phyloP scores from a whole-genome alignment of 2,797 vertebrate genomes.

The Rhinogobio ventralis region DNA sequence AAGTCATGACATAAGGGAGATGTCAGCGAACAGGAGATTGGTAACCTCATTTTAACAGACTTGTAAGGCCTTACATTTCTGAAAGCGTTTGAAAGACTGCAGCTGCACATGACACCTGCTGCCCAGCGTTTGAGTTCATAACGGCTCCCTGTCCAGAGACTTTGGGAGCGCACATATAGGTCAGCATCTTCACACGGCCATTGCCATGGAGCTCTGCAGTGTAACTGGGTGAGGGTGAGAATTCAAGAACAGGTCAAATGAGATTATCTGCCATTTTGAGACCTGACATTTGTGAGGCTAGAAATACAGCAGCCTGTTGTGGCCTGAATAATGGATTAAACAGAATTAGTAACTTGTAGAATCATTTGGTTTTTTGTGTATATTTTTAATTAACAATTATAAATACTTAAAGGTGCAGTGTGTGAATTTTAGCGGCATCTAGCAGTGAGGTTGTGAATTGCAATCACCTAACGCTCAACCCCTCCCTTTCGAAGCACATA shows the following conservation, averaged over 20 bases:
- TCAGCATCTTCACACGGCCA: slow-evolving; percentile 41
- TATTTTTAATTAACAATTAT: background rate
- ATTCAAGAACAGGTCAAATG: slow-evolving; percentile 49
- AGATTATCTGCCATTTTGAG: slow-evolving; percentile 31
- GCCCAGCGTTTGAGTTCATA: slow-evolving; percentile 7
- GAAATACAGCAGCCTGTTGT: slow-evolving; percentile 14
- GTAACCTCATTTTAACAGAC: background rate
- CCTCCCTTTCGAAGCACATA: too few relatives aligned
- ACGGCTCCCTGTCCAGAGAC: background rate
- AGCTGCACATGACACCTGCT: background rate
- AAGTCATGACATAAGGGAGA: background rate
- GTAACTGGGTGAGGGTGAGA: slow-evolving; percentile 4
- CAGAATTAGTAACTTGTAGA: background rate
- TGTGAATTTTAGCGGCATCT: too few relatives aligned
- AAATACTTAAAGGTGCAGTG: too few relatives aligned
- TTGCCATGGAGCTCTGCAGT: slow-evolving; percentile 40
- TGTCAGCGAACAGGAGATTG: too few relatives aligned
- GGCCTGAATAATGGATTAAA: slow-evolving; percentile 16
- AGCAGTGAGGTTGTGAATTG: too few relatives aligned
- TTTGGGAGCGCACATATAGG: slow-evolving; percentile 28
- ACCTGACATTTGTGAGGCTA: slow-evolving; percentile 16
- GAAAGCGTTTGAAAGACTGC: background rate
- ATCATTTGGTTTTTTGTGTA: background rate
- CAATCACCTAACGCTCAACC: too few relatives aligned
- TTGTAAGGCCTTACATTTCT: too few relatives aligned